These are phyloP conservation scores for Mongoloraphidia duomilia DNA, from an alignment of 2,888 invertebrate species.

Conservation along the genomic window DNA sequence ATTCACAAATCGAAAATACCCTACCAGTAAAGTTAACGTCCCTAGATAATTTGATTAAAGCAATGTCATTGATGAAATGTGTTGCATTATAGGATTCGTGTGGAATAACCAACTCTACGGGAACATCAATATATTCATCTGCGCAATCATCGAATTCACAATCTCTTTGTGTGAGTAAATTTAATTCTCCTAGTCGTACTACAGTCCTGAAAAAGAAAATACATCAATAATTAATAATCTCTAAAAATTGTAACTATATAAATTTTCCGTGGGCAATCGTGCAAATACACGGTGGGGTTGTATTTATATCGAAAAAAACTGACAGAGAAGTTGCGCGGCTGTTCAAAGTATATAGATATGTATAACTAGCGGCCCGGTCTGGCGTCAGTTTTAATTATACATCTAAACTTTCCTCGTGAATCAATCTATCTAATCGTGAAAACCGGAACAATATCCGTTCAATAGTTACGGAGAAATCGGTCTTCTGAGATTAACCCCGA, in stretches of 20 bases:
- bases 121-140: slow-evolving; percentile 21
- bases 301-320: not conserved
- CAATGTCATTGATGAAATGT: slow-evolving; percentile 27
- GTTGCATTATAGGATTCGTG: slow-evolving; percentile 22
- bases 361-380: too few species aligned
- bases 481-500: too few species aligned
- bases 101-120: slow-evolving; percentile 19
- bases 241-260: not conserved
- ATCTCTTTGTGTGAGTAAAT: slow-evolving; percentile 29
- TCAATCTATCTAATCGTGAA: too few species aligned
- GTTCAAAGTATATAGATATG: too few species aligned
- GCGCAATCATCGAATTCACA: slow-evolving; percentile 27
- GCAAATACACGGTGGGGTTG: not conserved
- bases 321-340: too few species aligned
- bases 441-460: too few species aligned
- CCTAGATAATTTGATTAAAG: slow-evolving; percentile 22
- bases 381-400: too few species aligned
- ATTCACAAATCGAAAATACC: slow-evolving; percentile 1
- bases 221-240: not conserved
- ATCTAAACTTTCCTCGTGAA: too few species aligned
- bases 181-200: slow-evolving; percentile 46
- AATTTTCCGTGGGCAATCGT: not conserved
- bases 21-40: slow-evolving; percentile 20
- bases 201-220: slow-evolving; percentile 28
- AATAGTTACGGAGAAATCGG: too few species aligned